phyloP scores from a whole-genome alignment of 2,113 vertebrate genomes.

The Centropristis striata region DNA sequence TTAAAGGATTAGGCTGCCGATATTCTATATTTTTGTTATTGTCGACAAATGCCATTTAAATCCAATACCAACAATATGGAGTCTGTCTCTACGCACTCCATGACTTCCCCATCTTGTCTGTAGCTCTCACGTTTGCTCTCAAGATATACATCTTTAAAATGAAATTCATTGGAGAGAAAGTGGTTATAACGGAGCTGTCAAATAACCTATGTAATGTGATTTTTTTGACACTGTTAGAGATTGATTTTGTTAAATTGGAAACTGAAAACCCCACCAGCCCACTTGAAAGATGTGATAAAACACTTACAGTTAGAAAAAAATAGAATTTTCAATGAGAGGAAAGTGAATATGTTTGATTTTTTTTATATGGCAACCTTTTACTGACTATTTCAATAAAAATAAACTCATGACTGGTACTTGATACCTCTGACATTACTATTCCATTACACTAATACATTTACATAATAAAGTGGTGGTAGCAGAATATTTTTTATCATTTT shows the following conservation, averaged over 20 bases:
- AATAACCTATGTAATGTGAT: too few species aligned
- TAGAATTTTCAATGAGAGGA: neutral
- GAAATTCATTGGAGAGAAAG: neutral
- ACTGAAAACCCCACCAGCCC: too few species aligned
- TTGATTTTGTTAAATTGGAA: too few species aligned
- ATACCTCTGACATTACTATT: too few species aligned
- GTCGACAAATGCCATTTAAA: constrained; percentile 43
- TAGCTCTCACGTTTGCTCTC: neutral
- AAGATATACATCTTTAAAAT: neutral
- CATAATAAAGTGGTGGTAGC: too few species aligned
- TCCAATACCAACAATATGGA: constrained; percentile 4
- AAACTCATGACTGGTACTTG: neutral
- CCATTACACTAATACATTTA: too few species aligned
- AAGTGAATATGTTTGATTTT: neutral
- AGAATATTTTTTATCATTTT: too few species aligned
- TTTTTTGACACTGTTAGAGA: too few species aligned
- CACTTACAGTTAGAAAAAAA: too few species aligned
- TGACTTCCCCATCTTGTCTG: neutral
- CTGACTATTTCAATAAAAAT: neutral
- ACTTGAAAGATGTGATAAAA: too few species aligned
- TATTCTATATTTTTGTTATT: constrained; percentile 53
- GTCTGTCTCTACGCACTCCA: neutral
- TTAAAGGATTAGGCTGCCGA: constrained; percentile 13
- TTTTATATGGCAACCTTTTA: too few species aligned
- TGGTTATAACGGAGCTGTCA: too few species aligned